Evolutionary conservation across 2,888 invertebrate genomes (phyloP), one percentile per base, ranked within the genome.

Genomic region (Pimpla rufipes): DNA sequence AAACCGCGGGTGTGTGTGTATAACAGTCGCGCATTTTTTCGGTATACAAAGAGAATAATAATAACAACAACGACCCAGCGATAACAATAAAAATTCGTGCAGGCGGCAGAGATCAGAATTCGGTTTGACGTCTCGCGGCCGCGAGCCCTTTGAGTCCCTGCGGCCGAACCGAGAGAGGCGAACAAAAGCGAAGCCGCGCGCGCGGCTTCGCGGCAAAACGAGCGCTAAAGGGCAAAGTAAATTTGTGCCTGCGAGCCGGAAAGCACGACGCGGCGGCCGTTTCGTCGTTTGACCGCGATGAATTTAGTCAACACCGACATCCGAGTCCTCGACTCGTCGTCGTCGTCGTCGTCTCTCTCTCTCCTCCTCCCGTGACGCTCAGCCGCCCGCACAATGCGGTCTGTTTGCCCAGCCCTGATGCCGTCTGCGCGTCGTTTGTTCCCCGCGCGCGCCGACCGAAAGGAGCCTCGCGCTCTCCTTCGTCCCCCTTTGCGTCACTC

Each of bases 301-400:
- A 42, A 57, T 16, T 42, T 57, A 57, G 42, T 42, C 42, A 86
- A n/a, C 85, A 84, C 84, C n/a, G 83, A 85, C 80, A 21, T 16
- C 77, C 57, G 74, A 1, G 66, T 50, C 50, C 81, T 87, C 87
- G 87, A 87, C 87, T 85, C 68, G 4, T 13, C 11, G 2, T 7
- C 2, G 42, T 13, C 42, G 1, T 29, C 29, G 2, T 29, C 29
- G 29, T 42, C 13, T 11, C 13, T 42, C 6, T 4, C 23, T 10
- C 57, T 42, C n/a, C 0, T 21, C 11, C 16, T 6, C 13, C 29
- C 55, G 10, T 21, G 3, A 7, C 45, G 42, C 37, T 29, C 55
- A 13, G n/a, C 37, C 50, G 29, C 29, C 5, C 29, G 3, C 37
- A 70, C 80, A 76, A 59, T 68, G 75, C 59, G 29, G 75, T n/a